Evolutionary conservation across 2,797 vertebrate genomes (phyloP).

Genomic region (Diplodus puntazzo): DNA sequence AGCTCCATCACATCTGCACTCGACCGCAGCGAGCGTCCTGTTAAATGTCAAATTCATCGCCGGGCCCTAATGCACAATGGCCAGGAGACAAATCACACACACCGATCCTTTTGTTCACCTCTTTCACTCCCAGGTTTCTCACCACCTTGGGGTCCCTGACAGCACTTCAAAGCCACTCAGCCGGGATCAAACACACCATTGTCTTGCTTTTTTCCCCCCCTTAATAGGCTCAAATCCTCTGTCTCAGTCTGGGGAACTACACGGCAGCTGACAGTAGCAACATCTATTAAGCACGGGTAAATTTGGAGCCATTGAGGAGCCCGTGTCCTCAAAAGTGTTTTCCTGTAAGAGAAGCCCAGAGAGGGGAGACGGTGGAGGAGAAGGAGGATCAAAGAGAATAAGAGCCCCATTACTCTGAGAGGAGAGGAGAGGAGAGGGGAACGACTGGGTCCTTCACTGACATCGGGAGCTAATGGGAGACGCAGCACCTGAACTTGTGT

Average conservation of each 20-base stretch:
- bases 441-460: constrained; percentile 34
- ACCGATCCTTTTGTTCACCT: neutral
- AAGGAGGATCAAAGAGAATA: constrained; percentile 56
- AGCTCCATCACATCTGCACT: constrained; percentile 47
- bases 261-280: constrained; percentile 53
- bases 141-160: neutral
- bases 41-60: constrained; percentile 56
- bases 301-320: constrained; percentile 32
- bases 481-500: constrained; percentile 20
- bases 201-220: neutral
- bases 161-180: constrained; percentile 31
- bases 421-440: neutral
- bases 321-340: constrained; percentile 42
- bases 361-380: constrained; percentile 9
- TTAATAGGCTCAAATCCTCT: constrained; percentile 30
- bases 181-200: constrained; percentile 7
- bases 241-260: constrained; percentile 20
- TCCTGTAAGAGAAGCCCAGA: constrained; percentile 40
- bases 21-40: constrained; percentile 24
- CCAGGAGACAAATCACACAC: constrained; percentile 18
- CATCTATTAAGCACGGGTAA: constrained; percentile 42
- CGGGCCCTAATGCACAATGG: constrained; percentile 11
- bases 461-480: constrained; percentile 46
- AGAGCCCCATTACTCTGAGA: constrained; percentile 41
- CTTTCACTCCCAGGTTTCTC: neutral